Conservation (phyloP, 2,113 vertebrate genomes). For the Noturus placidus region DNA sequence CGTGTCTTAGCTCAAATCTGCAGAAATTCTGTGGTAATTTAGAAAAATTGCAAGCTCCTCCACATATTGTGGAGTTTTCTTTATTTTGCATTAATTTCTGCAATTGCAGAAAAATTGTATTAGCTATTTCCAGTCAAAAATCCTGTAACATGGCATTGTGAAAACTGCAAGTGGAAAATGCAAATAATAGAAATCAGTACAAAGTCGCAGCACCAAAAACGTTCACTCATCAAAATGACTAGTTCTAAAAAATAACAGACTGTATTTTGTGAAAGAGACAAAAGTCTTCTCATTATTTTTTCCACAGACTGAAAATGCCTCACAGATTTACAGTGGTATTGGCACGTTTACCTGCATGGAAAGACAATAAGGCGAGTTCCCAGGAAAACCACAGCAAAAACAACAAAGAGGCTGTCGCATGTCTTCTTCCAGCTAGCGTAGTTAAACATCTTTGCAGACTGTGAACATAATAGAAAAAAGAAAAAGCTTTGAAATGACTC, state of each 20-base stretch:
- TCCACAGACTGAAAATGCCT: not conserved
- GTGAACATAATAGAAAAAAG: conserved; percentile 13
- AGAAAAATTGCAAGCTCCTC: too few species aligned
- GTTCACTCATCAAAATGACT: not conserved
- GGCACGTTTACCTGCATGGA: conserved; percentile 76
- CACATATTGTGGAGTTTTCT: too few species aligned
- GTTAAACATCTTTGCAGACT: conserved; percentile 87
- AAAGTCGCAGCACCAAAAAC: too few species aligned
- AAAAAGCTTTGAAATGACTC: not conserved
- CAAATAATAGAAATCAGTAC: not conserved
- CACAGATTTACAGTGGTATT: not conserved
- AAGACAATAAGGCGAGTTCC: conserved; percentile 79
- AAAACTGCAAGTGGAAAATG: not conserved
- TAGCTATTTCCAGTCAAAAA: too few species aligned
- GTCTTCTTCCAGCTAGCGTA: conserved; percentile 80
- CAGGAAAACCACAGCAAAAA: conserved; percentile 82
- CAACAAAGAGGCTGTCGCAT: conserved; percentile 79
- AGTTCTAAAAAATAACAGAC: too few species aligned
- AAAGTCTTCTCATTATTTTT: not conserved
- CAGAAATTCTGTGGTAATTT: too few species aligned
- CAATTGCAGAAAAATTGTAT: too few species aligned
- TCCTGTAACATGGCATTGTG: not conserved
- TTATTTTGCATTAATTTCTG: too few species aligned
- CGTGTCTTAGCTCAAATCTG: too few species aligned
- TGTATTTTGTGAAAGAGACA: not conserved